Evolutionary conservation across 2,888 invertebrate genomes (phyloP).

Genomic region (Eurytoma californica): DNA sequence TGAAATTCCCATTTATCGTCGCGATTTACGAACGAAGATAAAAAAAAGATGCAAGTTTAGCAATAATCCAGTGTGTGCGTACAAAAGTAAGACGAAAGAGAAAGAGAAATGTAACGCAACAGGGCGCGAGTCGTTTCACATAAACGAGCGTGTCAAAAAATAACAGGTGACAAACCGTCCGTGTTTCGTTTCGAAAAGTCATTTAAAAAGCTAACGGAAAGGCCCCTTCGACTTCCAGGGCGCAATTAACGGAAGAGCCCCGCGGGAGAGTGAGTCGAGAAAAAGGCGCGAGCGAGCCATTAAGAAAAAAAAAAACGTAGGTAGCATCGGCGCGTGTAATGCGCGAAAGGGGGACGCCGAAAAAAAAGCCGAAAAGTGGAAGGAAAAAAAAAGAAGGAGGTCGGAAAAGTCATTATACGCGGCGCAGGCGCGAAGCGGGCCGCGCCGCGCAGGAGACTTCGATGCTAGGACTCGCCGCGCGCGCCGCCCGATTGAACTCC

Average conservation of each 20-base stretch:
- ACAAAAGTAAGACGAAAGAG: neutral
- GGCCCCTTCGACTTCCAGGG: slow-evolving; percentile 12
- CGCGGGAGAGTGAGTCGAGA: neutral
- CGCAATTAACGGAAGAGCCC: slow-evolving; percentile 7
- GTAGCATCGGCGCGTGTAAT: neutral
- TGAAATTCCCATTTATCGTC: slow-evolving; percentile 13
- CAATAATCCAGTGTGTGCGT: neutral
- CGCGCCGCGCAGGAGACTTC: slow-evolving; percentile 66
- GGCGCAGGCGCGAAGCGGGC: neutral
- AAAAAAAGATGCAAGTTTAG: neutral
- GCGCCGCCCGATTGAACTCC: slow-evolving; percentile 60
- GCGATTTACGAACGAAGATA: neutral
- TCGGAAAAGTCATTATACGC: slow-evolving; percentile 42
- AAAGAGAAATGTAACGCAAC: neutral
- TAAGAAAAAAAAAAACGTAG: slow-evolving; percentile 4
- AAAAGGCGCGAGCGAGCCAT: slow-evolving; percentile 8
- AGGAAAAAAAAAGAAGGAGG: slow-evolving; percentile 2
- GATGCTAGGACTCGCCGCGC: slow-evolving; percentile 64
- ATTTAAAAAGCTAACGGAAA: slow-evolving; percentile 38
- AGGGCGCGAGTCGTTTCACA: neutral
- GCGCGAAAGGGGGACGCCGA: neutral
- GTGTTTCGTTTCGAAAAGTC: slow-evolving; percentile 28
- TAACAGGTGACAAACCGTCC: neutral
- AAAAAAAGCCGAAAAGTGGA: neutral
- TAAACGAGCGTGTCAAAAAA: neutral